Evolutionary conservation across 2,888 invertebrate species (phyloP), one percentile per base, ranked within the genome.

Genomic region (Drosophila setosimentum): DNA sequence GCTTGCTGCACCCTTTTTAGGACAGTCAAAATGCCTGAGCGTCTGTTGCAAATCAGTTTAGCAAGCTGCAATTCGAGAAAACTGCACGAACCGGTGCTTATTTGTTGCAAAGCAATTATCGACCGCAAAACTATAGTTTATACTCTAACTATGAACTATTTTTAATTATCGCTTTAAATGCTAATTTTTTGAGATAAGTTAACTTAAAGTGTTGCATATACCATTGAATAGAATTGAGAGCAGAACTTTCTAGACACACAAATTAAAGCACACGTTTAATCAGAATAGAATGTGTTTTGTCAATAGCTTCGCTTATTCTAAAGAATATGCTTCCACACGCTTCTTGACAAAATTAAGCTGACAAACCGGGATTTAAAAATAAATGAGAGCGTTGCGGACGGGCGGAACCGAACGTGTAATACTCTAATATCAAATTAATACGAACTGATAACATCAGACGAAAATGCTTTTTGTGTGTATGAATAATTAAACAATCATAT

Each of bases 41-140:
- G 13, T 8, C n/a, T n/a, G 29, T 37, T n/a, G 55, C 55, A 37
- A 29, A 54, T 54, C 35, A n/a, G 18, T 27, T 24, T 35, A 27
- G 16, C 11, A 13, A 11, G 11, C 37, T 37, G 55, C 55, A 27
- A 13, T 3, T n/a, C 37, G 37, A 37, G 37, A 55, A 55, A 55
- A n/a, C 37, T 16, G 16, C 30, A 63, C 50, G 33, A 42, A 29
- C 13, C 37, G 48, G 18, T n/a, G 18, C 61, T 16, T 24, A n/a
- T 24, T 29, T 16, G 35, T 21, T 53, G 24, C 24, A 37, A 13
- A 21, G 27, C 48, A 66, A 49, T 67, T 54, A 66, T 21, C 54
- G 54, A 33, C 24, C 37, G 27, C 32, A 21, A 67, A 37, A 13
- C 35, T 2, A 42, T 30, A 21, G 21, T 29, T 30, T 16, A 42